phyloP scores from a whole-genome alignment of 2,113 vertebrate genomes.

The Apus apus region DNA sequence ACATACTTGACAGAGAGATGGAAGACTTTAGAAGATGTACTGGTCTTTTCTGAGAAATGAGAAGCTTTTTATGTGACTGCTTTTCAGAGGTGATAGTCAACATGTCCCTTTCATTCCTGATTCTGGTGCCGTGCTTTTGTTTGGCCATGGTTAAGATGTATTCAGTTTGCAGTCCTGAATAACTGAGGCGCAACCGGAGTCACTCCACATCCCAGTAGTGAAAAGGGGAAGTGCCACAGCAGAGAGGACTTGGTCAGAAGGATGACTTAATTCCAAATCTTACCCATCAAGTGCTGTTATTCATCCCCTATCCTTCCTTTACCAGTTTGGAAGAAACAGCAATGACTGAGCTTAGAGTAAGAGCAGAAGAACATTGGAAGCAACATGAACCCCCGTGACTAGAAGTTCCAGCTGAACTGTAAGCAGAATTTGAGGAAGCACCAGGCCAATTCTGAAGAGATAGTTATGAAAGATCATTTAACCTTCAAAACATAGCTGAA shows the following conservation, averaged over 20 bases:
- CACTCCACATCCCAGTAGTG: not conserved
- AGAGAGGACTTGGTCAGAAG: not conserved
- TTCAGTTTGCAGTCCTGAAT: not conserved
- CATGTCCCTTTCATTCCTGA: not conserved
- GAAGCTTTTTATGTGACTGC: not conserved
- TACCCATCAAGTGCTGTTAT: not conserved
- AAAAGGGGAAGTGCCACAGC: not conserved
- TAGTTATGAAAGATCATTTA: not conserved
- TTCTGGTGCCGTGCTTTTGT: not conserved
- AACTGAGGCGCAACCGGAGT: not conserved
- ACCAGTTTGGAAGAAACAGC: not conserved
- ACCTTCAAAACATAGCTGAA: not conserved
- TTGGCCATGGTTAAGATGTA: not conserved
- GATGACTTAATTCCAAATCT: not conserved
- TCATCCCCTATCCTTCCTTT: not conserved
- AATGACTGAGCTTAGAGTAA: not conserved
- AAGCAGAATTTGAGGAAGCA: not conserved
- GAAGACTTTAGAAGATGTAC: not conserved
- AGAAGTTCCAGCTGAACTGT: not conserved
- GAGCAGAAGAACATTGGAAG: rapidly evolving
- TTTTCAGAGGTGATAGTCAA: not conserved
- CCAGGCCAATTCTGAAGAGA: not conserved
- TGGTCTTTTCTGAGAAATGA: not conserved
- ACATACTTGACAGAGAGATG: not conserved
- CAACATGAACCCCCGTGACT: not conserved